Conservation (phyloP, 2,113 vertebrate species). For the Myiopsitta monachus region DNA sequence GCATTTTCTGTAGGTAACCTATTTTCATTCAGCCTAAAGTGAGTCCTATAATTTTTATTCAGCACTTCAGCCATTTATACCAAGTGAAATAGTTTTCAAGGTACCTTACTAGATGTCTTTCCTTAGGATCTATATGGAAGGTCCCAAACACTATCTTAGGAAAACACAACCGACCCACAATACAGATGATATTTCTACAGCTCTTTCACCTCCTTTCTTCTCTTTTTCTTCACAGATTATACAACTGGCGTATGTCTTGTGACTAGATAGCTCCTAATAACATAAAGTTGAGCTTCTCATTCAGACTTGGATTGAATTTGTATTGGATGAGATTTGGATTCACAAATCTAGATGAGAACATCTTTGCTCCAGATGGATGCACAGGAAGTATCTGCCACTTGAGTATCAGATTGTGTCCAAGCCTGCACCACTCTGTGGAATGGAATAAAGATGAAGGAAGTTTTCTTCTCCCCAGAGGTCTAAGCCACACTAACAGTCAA, state of each 20-base stretch:
- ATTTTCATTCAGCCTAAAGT: slow-evolving; percentile 66
- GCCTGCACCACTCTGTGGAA: neutral
- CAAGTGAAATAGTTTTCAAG: slow-evolving; percentile 52
- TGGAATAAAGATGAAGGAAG: neutral
- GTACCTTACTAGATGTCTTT: slow-evolving; percentile 18
- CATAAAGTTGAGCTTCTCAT: neutral
- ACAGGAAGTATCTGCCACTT: slow-evolving; percentile 5
- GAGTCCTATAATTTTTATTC: slow-evolving; percentile 63
- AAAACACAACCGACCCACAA: neutral
- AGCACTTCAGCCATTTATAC: slow-evolving; percentile 29
- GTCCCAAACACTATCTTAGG: neutral
- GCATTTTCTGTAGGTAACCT: slow-evolving; percentile 65
- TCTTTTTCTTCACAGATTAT: neutral
- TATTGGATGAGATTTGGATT: neutral
- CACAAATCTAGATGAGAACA: neutral
- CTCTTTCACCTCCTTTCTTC: neutral
- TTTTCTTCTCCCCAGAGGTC: neutral
- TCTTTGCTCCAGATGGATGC: slow-evolving; percentile 21
- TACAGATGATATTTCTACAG: neutral
- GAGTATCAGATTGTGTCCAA: neutral
- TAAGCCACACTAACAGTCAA: neutral
- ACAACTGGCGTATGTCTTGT: neutral
- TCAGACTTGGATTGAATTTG: neutral
- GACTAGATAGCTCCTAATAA: neutral
- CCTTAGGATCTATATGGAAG: neutral